phyloP scores from a whole-genome alignment of 2,888 invertebrate species.

The Panzeria rudis region DNA sequence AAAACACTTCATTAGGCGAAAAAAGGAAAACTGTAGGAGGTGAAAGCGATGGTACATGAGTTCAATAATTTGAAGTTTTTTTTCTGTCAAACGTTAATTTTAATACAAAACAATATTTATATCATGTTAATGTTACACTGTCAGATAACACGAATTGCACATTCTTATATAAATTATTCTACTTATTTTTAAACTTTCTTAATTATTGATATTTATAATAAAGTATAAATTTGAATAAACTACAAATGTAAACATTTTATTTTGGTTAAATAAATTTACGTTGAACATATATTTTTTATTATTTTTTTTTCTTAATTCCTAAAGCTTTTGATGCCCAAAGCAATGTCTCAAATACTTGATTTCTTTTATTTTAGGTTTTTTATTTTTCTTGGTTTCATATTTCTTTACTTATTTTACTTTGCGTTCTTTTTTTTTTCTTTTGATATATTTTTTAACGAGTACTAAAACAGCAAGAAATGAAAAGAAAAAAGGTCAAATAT shows the following conservation, averaged over 20 bases:
- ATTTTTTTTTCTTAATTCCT: slow-evolving; percentile 9
- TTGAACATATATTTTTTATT: neutral
- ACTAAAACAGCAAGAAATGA: neutral
- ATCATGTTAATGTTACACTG: too few relatives aligned
- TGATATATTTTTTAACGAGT: slow-evolving; percentile 39
- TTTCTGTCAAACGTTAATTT: too few relatives aligned
- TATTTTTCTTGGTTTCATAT: neutral
- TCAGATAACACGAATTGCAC: too few relatives aligned
- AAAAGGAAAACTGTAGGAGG: too few relatives aligned
- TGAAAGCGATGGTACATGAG: too few relatives aligned
- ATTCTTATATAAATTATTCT: neutral
- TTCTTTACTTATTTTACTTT: slow-evolving; percentile 43
- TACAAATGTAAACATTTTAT: slow-evolving; percentile 8
- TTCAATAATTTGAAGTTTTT: too few relatives aligned
- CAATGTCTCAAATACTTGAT: slow-evolving; percentile 53
- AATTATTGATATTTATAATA: neutral
- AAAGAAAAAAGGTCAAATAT: slow-evolving; percentile 49
- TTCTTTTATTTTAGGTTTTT: slow-evolving; percentile 3
- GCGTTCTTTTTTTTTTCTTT: slow-evolving; percentile 20
- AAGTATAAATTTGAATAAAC: slow-evolving; percentile 35
- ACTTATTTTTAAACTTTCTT: neutral
- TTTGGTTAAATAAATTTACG: slow-evolving; percentile 18
- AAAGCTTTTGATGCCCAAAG: slow-evolving; percentile 53
- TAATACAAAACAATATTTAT: too few relatives aligned
- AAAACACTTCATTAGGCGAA: too few relatives aligned